Evolutionary conservation across 2,888 invertebrate species (phyloP).

Genomic region (Temnothorax rugatulus): DNA sequence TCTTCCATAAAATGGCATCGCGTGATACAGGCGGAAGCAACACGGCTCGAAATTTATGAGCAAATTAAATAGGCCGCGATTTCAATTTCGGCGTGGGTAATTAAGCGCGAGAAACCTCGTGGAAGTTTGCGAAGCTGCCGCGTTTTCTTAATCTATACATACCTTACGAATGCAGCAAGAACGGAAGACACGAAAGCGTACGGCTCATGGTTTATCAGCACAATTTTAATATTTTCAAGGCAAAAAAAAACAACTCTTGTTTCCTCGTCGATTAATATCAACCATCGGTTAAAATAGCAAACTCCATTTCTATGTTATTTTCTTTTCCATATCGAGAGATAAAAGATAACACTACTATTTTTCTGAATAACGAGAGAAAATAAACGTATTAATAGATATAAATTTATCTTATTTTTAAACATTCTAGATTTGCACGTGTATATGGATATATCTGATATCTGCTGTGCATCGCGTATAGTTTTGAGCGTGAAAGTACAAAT

Average conservation of each 20-base stretch:
- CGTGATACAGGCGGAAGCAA: slow-evolving; percentile 34
- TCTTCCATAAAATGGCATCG: slow-evolving; percentile 34
- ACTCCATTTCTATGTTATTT: neutral
- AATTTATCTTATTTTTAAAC: neutral
- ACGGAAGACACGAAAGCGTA: slow-evolving; percentile 9
- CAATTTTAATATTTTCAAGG: slow-evolving; percentile 32
- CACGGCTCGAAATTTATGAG: neutral
- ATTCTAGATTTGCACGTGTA: neutral
- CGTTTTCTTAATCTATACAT: slow-evolving; percentile 15
- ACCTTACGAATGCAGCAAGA: neutral
- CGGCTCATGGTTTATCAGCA: slow-evolving; percentile 12
- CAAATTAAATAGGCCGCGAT: slow-evolving; percentile 38
- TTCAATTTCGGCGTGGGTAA: slow-evolving; percentile 29
- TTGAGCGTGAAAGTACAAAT: neutral
- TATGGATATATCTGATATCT: neutral
- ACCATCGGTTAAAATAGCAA: neutral
- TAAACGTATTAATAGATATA: neutral
- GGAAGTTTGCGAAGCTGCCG: slow-evolving; percentile 28
- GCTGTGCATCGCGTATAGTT: neutral
- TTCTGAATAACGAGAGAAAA: neutral
- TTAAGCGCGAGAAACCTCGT: slow-evolving; percentile 30
- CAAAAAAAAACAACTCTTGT: neutral
- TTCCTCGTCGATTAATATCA: slow-evolving; percentile 2
- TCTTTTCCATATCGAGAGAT: neutral
- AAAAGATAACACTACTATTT: neutral